Percentiles rank a stretch among this genome's conserved stretches.
Evolutionary conservation across 2,797 vertebrate genomes (phyloP).

Genomic region (Ctenopoma multispine): DNA sequence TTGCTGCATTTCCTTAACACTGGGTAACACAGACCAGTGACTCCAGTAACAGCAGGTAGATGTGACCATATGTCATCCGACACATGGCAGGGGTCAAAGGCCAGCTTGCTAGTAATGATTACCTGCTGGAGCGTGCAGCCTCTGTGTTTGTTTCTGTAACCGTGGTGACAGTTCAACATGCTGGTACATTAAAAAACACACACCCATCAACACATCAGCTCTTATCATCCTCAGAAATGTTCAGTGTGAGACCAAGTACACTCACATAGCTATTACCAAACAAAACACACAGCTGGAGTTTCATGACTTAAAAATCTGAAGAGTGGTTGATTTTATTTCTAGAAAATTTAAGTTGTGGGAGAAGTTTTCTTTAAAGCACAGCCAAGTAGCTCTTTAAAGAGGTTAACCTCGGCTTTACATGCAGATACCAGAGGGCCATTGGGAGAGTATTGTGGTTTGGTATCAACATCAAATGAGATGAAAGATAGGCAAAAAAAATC

Average conservation of each 20-base stretch:
- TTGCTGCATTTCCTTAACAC: conserved; percentile 25
- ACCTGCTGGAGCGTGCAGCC: conserved; percentile 63
- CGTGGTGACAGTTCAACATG: conserved; percentile 53
- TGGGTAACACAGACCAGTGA: conserved; percentile 35
- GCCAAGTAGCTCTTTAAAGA: conserved; percentile 46
- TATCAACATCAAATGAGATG: conserved; percentile 49
- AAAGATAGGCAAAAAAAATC: conserved; percentile 26
- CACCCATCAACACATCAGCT: background rate
- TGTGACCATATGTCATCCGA: conserved; percentile 59
- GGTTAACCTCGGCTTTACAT: conserved; percentile 28
- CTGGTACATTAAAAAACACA: conserved; percentile 13
- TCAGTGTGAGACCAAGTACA: background rate
- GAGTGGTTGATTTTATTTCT: background rate
- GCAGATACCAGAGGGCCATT: conserved; percentile 28
- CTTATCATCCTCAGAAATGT: conserved; percentile 7
- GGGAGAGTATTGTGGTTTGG: conserved; percentile 53
- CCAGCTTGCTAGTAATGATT: conserved; percentile 55
- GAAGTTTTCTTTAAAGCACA: conserved; percentile 40
- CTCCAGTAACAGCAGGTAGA: conserved; percentile 73
- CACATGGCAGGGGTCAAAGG: conserved; percentile 64
- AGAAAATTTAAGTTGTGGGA: conserved; percentile 24
- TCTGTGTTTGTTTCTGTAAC: conserved; percentile 58
- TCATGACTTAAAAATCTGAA: conserved; percentile 18
- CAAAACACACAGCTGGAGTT: background rate
- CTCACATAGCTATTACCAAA: conserved; percentile 4